Evolutionary conservation across 2,113 vertebrate species (phyloP).

Genomic region (Chionis minor): DNA sequence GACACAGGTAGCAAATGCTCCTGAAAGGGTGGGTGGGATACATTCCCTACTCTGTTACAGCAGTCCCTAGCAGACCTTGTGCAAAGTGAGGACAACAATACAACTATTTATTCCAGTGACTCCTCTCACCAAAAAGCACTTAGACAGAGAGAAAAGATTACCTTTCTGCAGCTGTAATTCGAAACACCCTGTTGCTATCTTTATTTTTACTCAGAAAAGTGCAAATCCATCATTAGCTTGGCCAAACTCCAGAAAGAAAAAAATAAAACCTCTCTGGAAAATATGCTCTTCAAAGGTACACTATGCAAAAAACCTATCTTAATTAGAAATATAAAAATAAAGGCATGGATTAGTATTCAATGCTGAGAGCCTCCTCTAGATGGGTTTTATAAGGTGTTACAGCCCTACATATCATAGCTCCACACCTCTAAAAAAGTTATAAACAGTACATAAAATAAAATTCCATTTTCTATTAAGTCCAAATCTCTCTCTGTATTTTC

Average conservation of each 20-base stretch:
- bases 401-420: neutral
- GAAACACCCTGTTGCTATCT: neutral
- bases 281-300: neutral
- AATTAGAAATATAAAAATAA: neutral
- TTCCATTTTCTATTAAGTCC: neutral
- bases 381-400: neutral
- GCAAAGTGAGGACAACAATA: neutral
- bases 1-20: neutral
- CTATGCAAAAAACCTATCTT: neutral
- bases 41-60: neutral
- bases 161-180: neutral
- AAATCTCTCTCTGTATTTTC: neutral
- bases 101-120: neutral
- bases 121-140: neutral
- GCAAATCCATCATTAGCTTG: neutral
- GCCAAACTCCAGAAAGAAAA: neutral
- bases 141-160: neutral
- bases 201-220: neutral
- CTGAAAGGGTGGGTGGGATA: neutral
- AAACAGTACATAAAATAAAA: neutral
- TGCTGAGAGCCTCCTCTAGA: neutral
- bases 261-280: neutral
- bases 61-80: neutral
- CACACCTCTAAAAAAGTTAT: neutral
- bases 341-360: neutral